Evolutionary conservation across 2,888 invertebrate genomes (phyloP).

Genomic region (Chymomyza amoena): DNA sequence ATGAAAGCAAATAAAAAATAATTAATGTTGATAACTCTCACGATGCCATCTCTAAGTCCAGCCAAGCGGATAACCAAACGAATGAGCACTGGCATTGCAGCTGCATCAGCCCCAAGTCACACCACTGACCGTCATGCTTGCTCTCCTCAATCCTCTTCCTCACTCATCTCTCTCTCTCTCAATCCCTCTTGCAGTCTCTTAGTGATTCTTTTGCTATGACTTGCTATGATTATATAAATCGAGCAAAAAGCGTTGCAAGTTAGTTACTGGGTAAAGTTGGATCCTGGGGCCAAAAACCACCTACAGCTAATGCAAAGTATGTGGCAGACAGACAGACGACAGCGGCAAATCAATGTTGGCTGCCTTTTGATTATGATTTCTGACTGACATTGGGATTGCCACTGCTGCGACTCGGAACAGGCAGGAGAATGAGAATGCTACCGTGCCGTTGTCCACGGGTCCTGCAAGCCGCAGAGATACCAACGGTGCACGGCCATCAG

Average conservation of each 20-base stretch:
- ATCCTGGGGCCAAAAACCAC: background rate
- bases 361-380: slow-evolving; percentile 43
- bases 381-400: slow-evolving; percentile 1
- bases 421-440: background rate
- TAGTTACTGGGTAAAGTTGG: background rate
- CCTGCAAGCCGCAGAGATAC: slow-evolving; percentile 5
- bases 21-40: background rate
- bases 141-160: no score
- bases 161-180: no score
- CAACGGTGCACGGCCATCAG: slow-evolving; percentile 1
- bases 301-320: background rate
- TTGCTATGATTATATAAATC: background rate
- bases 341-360: slow-evolving; percentile 6
- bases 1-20: no score
- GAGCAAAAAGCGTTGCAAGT: background rate
- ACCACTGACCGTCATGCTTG: background rate
- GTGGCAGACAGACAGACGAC: background rate
- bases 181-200: background rate
- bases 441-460: background rate
- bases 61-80: background rate
- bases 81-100: background rate
- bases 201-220: background rate
- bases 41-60: background rate
- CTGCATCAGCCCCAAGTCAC: background rate
- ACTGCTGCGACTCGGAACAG: background rate